phyloP scores from a whole-genome alignment of 2,888 invertebrate genomes.

The Erpobdella octoculata region DNA sequence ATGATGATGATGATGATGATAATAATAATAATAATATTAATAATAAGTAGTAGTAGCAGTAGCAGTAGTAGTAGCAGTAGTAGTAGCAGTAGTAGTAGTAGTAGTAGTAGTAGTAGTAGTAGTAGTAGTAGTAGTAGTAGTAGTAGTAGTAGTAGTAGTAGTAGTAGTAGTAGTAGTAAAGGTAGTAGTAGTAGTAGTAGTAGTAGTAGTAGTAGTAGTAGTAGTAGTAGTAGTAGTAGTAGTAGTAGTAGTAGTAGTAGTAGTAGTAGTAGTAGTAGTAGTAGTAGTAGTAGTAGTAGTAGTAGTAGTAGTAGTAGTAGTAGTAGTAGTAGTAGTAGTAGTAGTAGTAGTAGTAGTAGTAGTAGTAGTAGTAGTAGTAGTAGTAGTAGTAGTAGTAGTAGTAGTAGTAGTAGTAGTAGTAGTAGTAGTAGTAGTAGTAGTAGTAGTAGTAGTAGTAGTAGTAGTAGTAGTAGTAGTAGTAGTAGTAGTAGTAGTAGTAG shows the following conservation, averaged over 20 bases:
- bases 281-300: background rate
- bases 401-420: background rate
- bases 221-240: background rate
- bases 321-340: background rate
- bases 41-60: too few relatives aligned
- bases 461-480: constrained; percentile 19
- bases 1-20: background rate
- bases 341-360: background rate
- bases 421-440: background rate
- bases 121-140: background rate
- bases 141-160: background rate
- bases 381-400: background rate
- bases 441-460: constrained; percentile 19
- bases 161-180: background rate
- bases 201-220: background rate
- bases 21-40: background rate
- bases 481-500: constrained; percentile 19
- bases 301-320: background rate
- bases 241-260: background rate
- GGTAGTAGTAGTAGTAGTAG: background rate
- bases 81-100: background rate
- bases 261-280: background rate
- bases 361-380: background rate
- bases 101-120: background rate
- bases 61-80: background rate